Evolutionary conservation across 2,888 invertebrate species (phyloP), one percentile per base, ranked within the genome.

Genomic region (Tyria jacobaeae): DNA sequence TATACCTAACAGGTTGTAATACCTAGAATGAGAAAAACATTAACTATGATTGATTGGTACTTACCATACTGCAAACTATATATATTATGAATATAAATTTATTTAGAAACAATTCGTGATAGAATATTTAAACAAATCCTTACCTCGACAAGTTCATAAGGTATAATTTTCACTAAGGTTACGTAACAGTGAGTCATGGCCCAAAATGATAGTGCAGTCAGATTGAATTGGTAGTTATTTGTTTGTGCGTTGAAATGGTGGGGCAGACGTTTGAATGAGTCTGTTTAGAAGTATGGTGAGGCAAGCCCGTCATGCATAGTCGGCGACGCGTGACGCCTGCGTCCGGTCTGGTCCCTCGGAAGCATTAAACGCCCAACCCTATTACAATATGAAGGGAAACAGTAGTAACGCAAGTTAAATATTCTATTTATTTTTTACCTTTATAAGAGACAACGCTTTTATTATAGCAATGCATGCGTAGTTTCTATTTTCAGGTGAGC

Each of bases 341-440:
- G 88, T 92, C 92, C 92, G 90, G 86, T 78, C 74, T 62, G 78
- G 75, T 82, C 89, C 90, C 89, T 87, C 89, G 86, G 90, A 88
- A 89, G 80, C 86, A 75, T 79, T 82, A 81, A 80, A 81, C 77
- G 83, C 89, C 88, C 89, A 83, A 81, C 85, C 83, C 82, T 78
- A 73, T 62, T 59, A 66, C 76, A 62, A 66, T 52, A 71, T 76
- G 76, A 69, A 73, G 62, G 76, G 71, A 76, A 68, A 67, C 51
- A 70, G 60, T 63, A 61, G 57, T 27, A 44, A 44, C 49, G 56
- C 47, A 34, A 21, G 49, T 34, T 48, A 58, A 35, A 56, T 34
- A n/a, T 58, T 48, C 25, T 15, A 44, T 52, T 25, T 25, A 47
- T 21, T 57, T 35, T 59, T 24, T 21, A 54, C 14, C 34, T 39